Evolutionary conservation across 2,888 invertebrate species (phyloP).

Genomic region (Leistus spinibarbis): DNA sequence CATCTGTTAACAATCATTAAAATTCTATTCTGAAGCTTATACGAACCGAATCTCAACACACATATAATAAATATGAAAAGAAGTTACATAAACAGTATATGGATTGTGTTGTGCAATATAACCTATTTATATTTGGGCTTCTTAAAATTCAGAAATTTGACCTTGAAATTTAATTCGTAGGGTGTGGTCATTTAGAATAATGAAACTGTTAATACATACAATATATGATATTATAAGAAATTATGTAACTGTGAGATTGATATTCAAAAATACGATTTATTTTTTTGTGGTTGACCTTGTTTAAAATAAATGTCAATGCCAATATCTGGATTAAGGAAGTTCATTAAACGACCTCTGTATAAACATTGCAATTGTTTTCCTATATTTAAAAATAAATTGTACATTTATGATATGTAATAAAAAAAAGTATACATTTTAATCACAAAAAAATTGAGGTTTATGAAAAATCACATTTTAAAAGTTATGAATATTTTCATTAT

Average conservation of each 20-base stretch:
- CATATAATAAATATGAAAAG: too few species aligned
- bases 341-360: conserved; percentile 30
- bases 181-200: neutral
- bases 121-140: neutral
- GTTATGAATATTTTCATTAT: too few species aligned
- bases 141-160: neutral
- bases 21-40: neutral
- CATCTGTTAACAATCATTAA: conserved; percentile 26
- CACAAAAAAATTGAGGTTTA: neutral
- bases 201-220: neutral
- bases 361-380: neutral
- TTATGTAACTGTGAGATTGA: neutral
- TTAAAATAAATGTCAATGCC: conserved; percentile 29
- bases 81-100: neutral
- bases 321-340: conserved; percentile 29
- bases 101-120: neutral
- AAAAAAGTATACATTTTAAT: neutral
- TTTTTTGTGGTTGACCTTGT: conserved; percentile 27
- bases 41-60: too few species aligned
- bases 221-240: neutral
- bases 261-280: neutral
- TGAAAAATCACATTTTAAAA: too few species aligned
- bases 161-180: conserved; percentile 1
- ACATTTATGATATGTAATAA: neutral
- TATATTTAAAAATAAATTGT: too few species aligned